Evolutionary conservation across 2,888 invertebrate genomes (phyloP), one percentile per base, ranked within the genome.

Genomic region (Abrostola tripartita): DNA sequence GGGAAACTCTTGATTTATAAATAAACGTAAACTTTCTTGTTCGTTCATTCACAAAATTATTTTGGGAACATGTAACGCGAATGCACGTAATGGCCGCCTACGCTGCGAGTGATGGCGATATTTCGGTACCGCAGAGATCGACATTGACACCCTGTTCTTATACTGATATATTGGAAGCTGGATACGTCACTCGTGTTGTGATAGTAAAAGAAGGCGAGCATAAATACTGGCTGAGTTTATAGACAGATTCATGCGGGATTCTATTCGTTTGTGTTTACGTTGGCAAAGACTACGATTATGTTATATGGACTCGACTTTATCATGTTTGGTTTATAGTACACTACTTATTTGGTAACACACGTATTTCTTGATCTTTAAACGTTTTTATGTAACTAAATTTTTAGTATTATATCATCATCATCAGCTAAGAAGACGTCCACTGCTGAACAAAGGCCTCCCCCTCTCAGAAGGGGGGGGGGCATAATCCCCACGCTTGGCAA

Each of bases 41-140:
- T 61, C 59, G 40, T 11, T 51, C 82, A 83, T 83, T 83, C 81
- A 83, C 67, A 54, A 77, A 63, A 71, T 68, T 81, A 78, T 83
- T 83, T 83, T 64, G 62, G 60, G 61, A 62, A n/a, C 57, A 55
- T 65, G 67, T 72, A 67, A n/a, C n/a, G 53, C 55, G 40, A 54
- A 67, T 71, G 56, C 64, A 75, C 68, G 75, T 71, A 80, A 78
- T 53, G 37, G 42, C 12, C 74, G 62, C 81, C 76, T 72, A 79
- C 82, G 55, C 50, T 52, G 42, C 36, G 35, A n/a, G 49, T 41
- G 55, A 56, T 54, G 62, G 1, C 14, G 24, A 60, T 61, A 52
- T 62, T 67, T 76, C 47, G 42, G 57, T 56, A 11, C 9, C 53
- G 60, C 76, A 54, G 67, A 66, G n/a, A 68, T 72, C 63, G 67